Evolutionary conservation across 2,888 invertebrate species (phyloP), one percentile per base, ranked within the genome.

Genomic region (Piscicola geometra): DNA sequence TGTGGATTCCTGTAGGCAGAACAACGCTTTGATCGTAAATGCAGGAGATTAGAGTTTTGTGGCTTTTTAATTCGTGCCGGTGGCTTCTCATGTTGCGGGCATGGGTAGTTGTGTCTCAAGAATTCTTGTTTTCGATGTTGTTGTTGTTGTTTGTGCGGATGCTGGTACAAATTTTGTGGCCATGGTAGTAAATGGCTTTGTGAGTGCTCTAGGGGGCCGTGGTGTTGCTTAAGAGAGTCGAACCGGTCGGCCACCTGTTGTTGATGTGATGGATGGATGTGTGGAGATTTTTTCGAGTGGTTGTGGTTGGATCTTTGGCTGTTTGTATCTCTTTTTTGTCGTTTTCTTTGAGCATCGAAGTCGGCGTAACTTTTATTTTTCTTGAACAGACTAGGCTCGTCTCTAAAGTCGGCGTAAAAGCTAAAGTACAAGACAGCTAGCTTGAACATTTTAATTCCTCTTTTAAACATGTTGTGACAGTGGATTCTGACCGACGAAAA

Each of bases 381-480:
- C 3, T 3, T 18, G 25, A 56, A 56, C 3, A 56, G 25, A 56
- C 60, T 56, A 25, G 60, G 60, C 60, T 56, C 60, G 25, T 90
- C 90, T 86, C 90, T 93, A 81, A 90, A 89, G 77, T 89, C 89
- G 0, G 93, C 93, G 71, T 92, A 92, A 30, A 77, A 18, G 82
- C 83, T 83, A 86, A 93, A 93, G 84, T 90, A 89, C 76, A 93
- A 88, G 81, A 89, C 88, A 33, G 91, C 92, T 83, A 90, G 90
- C 28, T 91, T 89, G 86, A 93, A 93, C 77, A 93, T 91, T 89
- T 93, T 88, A 0, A 93, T 92, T 81, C 93, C 93, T 82, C 91
- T 90, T 83, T 90, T 90, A 86, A 92, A 92, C 85, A 91, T 90
- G 85, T 94, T 94, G 86, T 92, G 93, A 86, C 91, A 90, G 87